Percentiles rank a stretch among this genome's conserved stretches.
Evolutionary conservation across 2,888 invertebrate genomes (phyloP).

Genomic region (Formica aserva): DNA sequence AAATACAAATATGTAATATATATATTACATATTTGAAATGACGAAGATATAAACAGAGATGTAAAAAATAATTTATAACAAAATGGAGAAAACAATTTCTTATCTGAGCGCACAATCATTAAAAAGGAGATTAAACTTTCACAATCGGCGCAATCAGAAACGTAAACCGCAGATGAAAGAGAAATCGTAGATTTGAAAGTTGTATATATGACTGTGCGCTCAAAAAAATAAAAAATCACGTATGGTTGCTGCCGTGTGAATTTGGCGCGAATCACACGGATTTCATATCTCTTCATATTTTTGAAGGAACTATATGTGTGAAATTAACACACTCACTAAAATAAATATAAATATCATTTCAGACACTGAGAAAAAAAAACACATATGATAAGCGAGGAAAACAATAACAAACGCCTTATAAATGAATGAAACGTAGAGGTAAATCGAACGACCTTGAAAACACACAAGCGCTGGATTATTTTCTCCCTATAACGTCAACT

Average conservation of each 20-base stretch:
- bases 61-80: background rate
- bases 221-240: background rate
- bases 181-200: background rate
- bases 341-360: background rate
- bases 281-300: background rate
- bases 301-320: background rate
- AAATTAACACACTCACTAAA: background rate
- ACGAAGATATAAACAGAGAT: background rate
- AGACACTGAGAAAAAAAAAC: background rate
- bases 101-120: background rate
- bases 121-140: background rate
- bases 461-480: background rate
- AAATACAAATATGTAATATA: background rate
- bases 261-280: background rate
- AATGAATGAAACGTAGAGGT: background rate
- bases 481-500: background rate
- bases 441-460: slow-evolving; percentile 32
- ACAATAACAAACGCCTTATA: background rate
- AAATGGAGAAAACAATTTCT: background rate
- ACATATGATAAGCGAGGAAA: background rate
- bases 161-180: background rate
- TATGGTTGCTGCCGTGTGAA: background rate
- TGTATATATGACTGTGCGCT: background rate
- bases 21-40: background rate
- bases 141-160: background rate